A percentile compares a stretch with the other conserved stretches of the same genome.
These are phyloP conservation scores for Apodemus agrarius DNA, from an alignment of 2,797 vertebrate genomes.

Conservation along the genomic window DNA sequence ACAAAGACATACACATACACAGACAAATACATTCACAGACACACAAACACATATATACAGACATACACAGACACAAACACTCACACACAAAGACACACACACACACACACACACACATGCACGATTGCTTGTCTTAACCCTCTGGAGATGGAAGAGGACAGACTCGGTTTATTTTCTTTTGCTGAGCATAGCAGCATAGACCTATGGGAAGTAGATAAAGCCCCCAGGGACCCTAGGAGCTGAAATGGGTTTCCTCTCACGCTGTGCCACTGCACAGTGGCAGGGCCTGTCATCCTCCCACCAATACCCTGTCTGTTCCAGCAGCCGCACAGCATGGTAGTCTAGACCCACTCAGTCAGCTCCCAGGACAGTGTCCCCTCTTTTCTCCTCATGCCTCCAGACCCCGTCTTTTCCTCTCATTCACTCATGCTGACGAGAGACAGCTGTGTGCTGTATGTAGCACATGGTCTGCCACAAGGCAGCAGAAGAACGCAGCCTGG, in stretches of 20 bases:
- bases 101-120: background rate
- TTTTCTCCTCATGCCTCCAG: background rate
- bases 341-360: background rate
- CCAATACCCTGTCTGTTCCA: background rate
- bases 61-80: too few species aligned
- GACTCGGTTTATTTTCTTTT: conserved; percentile 48
- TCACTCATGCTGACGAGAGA: background rate
- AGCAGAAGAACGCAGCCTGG: background rate
- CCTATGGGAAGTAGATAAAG: background rate
- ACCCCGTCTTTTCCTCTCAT: background rate
- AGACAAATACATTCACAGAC: too few species aligned
- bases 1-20: too few species aligned
- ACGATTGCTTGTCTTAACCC: background rate
- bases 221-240: background rate
- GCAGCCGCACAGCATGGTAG: background rate
- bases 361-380: background rate
- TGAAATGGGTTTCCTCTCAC: background rate
- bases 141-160: conserved; percentile 32
- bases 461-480: background rate
- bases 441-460: background rate
- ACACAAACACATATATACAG: background rate
- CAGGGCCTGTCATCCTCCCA: background rate
- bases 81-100: background rate
- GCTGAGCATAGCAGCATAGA: background rate
- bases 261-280: background rate